Evolutionary conservation across 2,797 vertebrate species (phyloP), one percentile per base, ranked within the genome.

Genomic region (Gymnothorax javanicus): DNA sequence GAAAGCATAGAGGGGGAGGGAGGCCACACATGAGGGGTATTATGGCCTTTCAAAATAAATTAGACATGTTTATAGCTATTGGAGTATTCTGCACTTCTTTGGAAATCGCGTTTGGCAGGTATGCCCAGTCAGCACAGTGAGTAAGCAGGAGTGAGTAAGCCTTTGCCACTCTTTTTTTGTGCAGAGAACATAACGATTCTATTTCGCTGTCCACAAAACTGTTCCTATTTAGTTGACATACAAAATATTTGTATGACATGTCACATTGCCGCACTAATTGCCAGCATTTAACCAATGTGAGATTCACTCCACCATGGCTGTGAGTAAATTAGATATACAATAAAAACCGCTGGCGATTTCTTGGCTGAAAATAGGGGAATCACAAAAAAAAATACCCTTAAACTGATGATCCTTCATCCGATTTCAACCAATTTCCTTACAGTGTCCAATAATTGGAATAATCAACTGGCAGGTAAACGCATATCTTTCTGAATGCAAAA

Each of bases 1-100:
- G 77, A 54, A n/a, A 81, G 58, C 13, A 12, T n/a, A 11, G 57
- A 83, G 82, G 59, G 58, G 82, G 82, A 17, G 13, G 58, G 82
- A 43, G 77, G 73, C 59, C 59, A 60, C 59, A 77, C 58, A 64
- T 56, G n/a, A n/a, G 52, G 64, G 9, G 50, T 50, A 81, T 86
- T 62, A 79, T 52, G 75, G 33, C 75, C 33, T 54, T 81, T 71
- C 84, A 73, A 52, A 85, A 85, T 54, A 85, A 23, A 85, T 71
- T 25, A 85, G 84, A 56, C 33, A 71, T 52, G 11, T 85, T 62
- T 71, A 11, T 25, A 71, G 52, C 58, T 52, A 71, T 85, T 11
- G 60, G 85, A 33, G 73, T 75, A 73, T 50, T 77, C 85, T 52
- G 73, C 17, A 64, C 77, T 67, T 7, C 27, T 62, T 23, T 43